phyloP scores from a whole-genome alignment of 2,113 vertebrate genomes.

The Calyptomena viridis region DNA sequence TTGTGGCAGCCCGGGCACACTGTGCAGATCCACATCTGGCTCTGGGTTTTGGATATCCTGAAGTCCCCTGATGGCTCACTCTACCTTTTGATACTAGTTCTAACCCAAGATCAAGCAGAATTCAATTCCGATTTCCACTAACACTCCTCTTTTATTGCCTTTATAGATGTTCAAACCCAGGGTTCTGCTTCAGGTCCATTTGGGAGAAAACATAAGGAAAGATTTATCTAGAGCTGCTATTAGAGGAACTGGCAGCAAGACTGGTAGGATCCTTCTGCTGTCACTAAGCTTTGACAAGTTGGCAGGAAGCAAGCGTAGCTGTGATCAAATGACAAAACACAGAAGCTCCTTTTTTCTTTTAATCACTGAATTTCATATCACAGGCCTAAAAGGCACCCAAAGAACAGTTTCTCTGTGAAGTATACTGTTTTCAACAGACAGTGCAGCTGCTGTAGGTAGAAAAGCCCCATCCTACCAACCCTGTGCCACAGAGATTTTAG shows the following conservation, averaged over 20 bases:
- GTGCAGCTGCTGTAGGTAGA: neutral
- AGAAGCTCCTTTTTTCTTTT: neutral
- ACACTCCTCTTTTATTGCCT: neutral
- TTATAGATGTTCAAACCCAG: neutral
- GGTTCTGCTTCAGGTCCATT: neutral
- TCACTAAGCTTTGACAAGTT: constrained; percentile 17
- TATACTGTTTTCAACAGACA: neutral
- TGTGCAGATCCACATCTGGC: neutral
- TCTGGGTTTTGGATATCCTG: neutral
- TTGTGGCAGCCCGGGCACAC: neutral
- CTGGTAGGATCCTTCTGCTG: neutral
- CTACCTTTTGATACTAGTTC: neutral
- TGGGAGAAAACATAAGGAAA: neutral
- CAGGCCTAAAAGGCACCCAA: neutral
- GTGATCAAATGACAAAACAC: constrained; percentile 9
- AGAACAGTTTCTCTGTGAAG: neutral
- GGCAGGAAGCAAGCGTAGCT: neutral
- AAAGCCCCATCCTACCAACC: neutral
- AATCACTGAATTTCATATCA: neutral
- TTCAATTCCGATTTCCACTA: neutral
- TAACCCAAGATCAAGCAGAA: neutral
- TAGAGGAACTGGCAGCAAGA: neutral
- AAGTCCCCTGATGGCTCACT: neutral
- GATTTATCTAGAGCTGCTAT: neutral
- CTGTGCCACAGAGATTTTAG: neutral